These are phyloP conservation scores for Microhierax caerulescens DNA, from an alignment of 2,797 vertebrate genomes.

Conservation along the genomic window DNA sequence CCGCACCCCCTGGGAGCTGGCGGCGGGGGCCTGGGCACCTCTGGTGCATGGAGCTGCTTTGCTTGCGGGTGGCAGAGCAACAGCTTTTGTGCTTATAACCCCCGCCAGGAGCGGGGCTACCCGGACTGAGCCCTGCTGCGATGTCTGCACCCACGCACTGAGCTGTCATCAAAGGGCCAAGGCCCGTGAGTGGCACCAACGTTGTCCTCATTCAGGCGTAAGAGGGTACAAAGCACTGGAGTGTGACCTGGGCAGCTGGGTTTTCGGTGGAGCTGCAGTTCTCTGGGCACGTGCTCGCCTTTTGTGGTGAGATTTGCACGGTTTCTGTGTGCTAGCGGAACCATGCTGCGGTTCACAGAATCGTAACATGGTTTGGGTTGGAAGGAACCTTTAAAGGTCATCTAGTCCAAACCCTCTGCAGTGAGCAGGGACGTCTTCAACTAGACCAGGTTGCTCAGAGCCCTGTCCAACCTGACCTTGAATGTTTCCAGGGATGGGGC, in stretches of 20 bases:
- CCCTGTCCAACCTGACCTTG: too few species aligned
- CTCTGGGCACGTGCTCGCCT: neutral
- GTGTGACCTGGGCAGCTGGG: neutral
- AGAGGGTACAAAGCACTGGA: neutral
- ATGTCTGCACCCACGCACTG: neutral
- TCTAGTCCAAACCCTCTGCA: too few species aligned
- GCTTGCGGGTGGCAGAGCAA: neutral
- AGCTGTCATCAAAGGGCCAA: fast-evolving
- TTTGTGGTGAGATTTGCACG: neutral
- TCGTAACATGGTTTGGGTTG: too few species aligned
- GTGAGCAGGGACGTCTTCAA: too few species aligned
- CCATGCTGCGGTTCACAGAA: neutral
- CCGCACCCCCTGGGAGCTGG: neutral
- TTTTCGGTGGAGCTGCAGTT: neutral
- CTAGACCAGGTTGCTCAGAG: too few species aligned
- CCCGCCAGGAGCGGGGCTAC: neutral
- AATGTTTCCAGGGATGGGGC: too few species aligned
- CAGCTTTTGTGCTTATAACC: neutral
- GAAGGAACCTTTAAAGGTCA: too few species aligned
- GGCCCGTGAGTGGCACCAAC: fast-evolving
- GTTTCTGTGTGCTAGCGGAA: neutral
- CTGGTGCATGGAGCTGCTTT: neutral
- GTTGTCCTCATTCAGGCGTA: neutral
- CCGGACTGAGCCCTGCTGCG: neutral
- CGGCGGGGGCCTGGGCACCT: too few species aligned